Conservation (phyloP, 1,140 invertebrate genomes). For the Drosophila nannoptera region DNA sequence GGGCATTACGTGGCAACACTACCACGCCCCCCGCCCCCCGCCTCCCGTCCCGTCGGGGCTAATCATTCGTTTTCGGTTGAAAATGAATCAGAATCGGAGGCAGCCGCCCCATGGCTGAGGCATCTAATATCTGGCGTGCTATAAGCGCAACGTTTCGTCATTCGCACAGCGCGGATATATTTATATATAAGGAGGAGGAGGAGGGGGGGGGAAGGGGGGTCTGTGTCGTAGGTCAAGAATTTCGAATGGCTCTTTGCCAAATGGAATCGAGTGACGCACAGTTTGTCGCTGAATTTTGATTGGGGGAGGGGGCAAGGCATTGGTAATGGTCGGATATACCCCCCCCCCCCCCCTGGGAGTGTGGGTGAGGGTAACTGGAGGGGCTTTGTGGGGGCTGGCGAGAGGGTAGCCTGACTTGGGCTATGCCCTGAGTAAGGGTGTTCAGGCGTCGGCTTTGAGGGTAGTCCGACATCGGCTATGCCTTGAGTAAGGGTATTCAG, state of each 20-base stretch:
- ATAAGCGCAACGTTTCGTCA: constrained; percentile 53
- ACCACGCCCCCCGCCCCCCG: too few species aligned
- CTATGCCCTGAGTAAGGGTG: too few species aligned
- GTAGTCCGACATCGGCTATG: too few species aligned
- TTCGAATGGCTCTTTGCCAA: constrained; percentile 34
- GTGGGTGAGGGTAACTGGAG: too few species aligned
- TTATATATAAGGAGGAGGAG: too few species aligned
- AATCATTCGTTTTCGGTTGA: constrained; percentile 33
- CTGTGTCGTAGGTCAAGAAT: constrained; percentile 66
- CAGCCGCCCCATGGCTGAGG: not conserved
- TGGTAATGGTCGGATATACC: constrained; percentile 5
- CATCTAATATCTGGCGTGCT: constrained; percentile 11
- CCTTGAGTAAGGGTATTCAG: too few species aligned
- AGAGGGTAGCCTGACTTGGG: too few species aligned
- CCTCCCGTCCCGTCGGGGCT: constrained; percentile 1
- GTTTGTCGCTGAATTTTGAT: constrained; percentile 20
- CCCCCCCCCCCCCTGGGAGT: too few species aligned
- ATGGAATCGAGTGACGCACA: constrained; percentile 24
- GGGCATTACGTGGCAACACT: constrained; percentile 9
- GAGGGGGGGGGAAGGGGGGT: too few species aligned
- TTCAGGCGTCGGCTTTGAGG: too few species aligned
- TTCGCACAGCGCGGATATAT: constrained; percentile 28
- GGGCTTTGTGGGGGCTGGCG: too few species aligned
- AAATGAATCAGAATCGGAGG: constrained; percentile 26
- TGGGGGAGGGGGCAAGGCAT: too few species aligned